phyloP scores from a whole-genome alignment of 2,797 vertebrate species.

The Streptopelia turtur region DNA sequence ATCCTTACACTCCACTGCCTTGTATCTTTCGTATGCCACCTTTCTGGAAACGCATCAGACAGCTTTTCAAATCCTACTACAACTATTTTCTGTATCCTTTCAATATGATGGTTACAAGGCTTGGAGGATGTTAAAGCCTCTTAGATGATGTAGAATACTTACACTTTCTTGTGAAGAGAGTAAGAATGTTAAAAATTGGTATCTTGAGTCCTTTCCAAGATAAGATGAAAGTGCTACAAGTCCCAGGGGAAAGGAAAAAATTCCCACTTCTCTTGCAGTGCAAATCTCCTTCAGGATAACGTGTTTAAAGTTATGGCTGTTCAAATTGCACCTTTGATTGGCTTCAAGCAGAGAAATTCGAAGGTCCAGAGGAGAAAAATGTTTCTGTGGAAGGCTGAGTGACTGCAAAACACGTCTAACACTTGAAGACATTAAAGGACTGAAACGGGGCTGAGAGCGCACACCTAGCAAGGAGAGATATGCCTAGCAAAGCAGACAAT shows the following conservation, averaged over 20 bases:
- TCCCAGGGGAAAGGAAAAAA: background rate
- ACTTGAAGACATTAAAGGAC: background rate
- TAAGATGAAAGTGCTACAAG: constrained; percentile 1
- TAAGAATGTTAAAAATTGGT: background rate
- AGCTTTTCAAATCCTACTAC: background rate
- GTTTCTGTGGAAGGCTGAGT: background rate
- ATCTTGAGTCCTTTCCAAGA: constrained; percentile 24
- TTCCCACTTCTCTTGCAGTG: background rate
- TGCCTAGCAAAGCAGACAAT: background rate
- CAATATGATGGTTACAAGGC: background rate
- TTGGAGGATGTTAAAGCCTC: background rate
- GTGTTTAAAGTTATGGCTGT: background rate
- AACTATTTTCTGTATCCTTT: background rate
- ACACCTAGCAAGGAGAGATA: background rate
- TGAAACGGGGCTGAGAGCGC: background rate
- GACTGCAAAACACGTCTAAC: background rate
- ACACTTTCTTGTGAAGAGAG: background rate
- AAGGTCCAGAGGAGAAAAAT: background rate
- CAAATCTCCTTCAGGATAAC: background rate
- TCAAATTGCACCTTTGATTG: background rate
- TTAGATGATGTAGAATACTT: background rate
- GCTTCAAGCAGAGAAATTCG: background rate
- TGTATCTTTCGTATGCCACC: background rate
- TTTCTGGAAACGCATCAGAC: background rate
- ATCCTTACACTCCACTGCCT: background rate